A percentile compares a stretch with the other conserved stretches of the same genome.
Evolutionary conservation across 2,113 vertebrate species (phyloP).

Genomic region (Ameiurus melas): DNA sequence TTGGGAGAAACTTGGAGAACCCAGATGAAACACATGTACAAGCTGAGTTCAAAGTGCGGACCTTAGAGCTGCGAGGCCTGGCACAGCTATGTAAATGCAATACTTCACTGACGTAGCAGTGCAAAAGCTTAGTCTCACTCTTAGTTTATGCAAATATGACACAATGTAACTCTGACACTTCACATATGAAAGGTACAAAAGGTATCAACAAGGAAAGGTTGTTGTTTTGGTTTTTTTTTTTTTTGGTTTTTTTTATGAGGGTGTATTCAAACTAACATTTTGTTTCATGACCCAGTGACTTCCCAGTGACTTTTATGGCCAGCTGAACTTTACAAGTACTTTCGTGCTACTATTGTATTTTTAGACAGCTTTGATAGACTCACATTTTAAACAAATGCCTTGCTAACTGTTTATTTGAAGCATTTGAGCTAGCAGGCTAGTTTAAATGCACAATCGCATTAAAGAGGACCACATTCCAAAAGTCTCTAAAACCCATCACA

Average conservation of each 20-base stretch:
- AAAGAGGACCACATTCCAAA: slow-evolving; percentile 42
- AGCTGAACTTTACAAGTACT: slow-evolving; percentile 10
- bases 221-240: background rate
- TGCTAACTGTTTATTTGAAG: slow-evolving; percentile 34
- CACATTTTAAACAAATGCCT: slow-evolving; percentile 11
- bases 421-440: slow-evolving; percentile 24
- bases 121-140: background rate
- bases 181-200: background rate
- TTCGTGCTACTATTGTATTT: background rate
- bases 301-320: background rate
- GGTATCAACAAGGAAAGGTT: background rate
- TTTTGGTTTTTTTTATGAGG: background rate
- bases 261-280: background rate
- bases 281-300: background rate
- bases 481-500: slow-evolving; percentile 36
- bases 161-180: background rate
- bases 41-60: background rate
- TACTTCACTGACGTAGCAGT: background rate
- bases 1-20: background rate
- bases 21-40: background rate
- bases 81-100: background rate
- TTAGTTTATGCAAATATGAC: background rate
- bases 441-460: slow-evolving; percentile 37
- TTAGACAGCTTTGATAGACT: slow-evolving; percentile 13
- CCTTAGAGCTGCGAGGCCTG: background rate